Base-by-base conservation (phyloP, 2,797 vertebrate species). In the Phataginus tricuspis region DNA sequence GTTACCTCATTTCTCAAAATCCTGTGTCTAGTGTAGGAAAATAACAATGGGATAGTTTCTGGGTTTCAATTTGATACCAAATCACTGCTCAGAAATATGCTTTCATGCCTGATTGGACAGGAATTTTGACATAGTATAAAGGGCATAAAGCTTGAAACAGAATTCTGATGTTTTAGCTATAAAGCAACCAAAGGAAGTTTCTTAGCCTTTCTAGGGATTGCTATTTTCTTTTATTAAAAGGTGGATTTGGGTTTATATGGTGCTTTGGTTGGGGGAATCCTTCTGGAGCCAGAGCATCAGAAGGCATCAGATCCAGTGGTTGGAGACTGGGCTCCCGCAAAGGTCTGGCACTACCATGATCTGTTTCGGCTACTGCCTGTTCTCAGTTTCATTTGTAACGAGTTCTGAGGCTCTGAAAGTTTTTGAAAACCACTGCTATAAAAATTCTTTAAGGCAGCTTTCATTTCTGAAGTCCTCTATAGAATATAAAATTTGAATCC, bases 131-230 rank as follows among this genome's bases (percentile, higher is more conserved):
- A 77, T 29, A 53, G 42, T 31, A 34, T 53, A 53, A 66, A 75
- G 49, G 19, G 31, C 37, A 21, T 29, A 57, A 57, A n/a, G 57
- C 27, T 68, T 57, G 51, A 92, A 77, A 86, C 37, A 91, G 57
- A 90, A 87, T 82, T 71, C 66, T 89, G 53, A 37, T 63, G 94
- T 87, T 79, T 74, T 63, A 53, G n/a, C 11, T 89, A 71, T n/a
- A 59, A 61, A 59, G 51, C 42, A 39, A 71, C 39, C 53, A 82
- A 34, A 34, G 25, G 39, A 64, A 71, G 8, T 66, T n/a, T 68
- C 75, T 64, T 64, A 51, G 49, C 29, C 12, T 90, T 6, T 85
- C 61, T 29, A 13, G n/a, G 53, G 69, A 2, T 94, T 31, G 15
- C 21, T 55, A 2, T 15, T 79, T 90, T 66, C 29, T 69, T 57